Evolutionary conservation across 2,888 invertebrate genomes (phyloP), one percentile per base, ranked within the genome.

Genomic region (Polymixis flavicincta): DNA sequence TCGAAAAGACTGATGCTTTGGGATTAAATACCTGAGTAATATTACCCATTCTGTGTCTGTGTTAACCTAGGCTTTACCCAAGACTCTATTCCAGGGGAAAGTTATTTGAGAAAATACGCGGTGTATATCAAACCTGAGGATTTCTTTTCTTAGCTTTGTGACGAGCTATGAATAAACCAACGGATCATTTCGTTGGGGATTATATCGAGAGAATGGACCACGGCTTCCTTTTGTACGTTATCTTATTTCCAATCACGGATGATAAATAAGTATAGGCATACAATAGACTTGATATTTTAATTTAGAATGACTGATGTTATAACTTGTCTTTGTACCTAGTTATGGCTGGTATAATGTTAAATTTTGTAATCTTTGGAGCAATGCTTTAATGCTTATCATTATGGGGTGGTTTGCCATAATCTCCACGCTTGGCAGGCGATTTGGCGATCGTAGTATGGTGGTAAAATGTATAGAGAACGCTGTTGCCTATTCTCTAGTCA

Each of bases 141-240:
- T 64, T 48, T 81, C 63, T 59, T 77, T 69, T 68, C 57, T 55
- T 45, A 54, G 71, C 71, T 71, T 71, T 66, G 77, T 71, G 76
- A 63, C 71, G 9, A 13, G 28, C 64, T 60, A 76, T 82, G 77
- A 80, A 80, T 81, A 80, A 80, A 80, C 67, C 80, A 80, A 65
- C 4, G 32, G 59, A 64, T 81, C 63, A 76, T 80, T 68, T 80
- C 64, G 32, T 68, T 55, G 22, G 8, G 52, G 67, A 71, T 77
- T 82, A 82, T 63, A 67, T 64, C 42, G 14, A 60, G 64, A 80
- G 50, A 82, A 71, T 71, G 60, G 71, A 69, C 75, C 59, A 50
- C 14, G 54, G 28, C 68, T 67, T 76, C 57, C 55, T 68, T 68
- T 80, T 81, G 59, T 80, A 37, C 71, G 50, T 45, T 59, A 77